Evolutionary conservation across 2,113 vertebrate species (phyloP).

Genomic region (Phalacrocorax brasilianus): DNA sequence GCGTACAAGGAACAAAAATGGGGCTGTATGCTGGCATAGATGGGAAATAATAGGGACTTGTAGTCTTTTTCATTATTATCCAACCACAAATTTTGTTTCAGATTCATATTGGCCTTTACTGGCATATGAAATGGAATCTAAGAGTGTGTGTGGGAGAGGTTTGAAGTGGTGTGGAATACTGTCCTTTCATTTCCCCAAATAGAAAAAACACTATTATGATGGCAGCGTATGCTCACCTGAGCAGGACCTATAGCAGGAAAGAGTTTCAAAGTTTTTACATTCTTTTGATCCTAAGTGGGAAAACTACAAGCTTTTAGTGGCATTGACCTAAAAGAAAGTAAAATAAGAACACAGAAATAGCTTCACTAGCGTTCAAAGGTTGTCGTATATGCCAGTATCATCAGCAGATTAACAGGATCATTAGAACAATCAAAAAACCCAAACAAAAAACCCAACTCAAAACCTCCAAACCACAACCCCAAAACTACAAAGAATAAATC

Average conservation of each 20-base stretch:
- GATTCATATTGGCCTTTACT: background rate
- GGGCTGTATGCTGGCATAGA: background rate
- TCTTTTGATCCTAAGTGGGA: background rate
- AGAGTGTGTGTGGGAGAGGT: background rate
- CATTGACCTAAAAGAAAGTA: background rate
- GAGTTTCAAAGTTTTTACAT: background rate
- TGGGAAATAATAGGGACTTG: background rate
- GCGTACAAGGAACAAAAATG: background rate
- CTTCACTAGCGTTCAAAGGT: background rate
- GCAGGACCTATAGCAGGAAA: background rate
- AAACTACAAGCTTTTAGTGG: background rate
- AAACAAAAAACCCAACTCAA: background rate
- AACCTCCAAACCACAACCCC: background rate
- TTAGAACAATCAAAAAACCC: background rate
- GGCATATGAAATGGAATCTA: background rate
- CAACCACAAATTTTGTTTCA: background rate
- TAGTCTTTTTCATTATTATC: background rate
- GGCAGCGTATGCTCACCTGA: background rate
- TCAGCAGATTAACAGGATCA: background rate
- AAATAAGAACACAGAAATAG: background rate
- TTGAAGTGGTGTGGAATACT: background rate
- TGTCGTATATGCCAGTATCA: background rate
- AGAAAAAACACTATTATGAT: background rate
- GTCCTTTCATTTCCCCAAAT: background rate
- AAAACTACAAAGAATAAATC: background rate